phyloP scores from a whole-genome alignment of 64 coral and sea anemone species.

The Actinia tenebrosa region DNA sequence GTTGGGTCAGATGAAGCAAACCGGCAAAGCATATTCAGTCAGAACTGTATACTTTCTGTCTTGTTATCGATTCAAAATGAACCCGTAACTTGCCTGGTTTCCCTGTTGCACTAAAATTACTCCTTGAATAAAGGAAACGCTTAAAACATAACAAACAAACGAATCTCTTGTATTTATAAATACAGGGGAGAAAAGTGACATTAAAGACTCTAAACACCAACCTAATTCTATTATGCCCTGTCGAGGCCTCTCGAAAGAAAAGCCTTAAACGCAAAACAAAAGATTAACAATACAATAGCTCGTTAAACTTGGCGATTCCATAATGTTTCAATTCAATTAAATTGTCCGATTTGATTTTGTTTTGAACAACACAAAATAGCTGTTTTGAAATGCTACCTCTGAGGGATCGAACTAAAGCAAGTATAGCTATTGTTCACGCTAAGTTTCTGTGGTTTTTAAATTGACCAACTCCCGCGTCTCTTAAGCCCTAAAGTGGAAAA shows the following conservation, averaged over 20 bases:
- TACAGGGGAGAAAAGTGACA: background rate
- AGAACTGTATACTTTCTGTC: background rate
- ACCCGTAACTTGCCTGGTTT: background rate
- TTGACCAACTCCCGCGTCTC: background rate
- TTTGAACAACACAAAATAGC: background rate
- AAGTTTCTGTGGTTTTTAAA: constrained; percentile 5
- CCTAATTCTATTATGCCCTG: constrained; percentile 5
- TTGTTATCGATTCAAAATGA: background rate
- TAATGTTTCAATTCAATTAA: constrained; percentile 9
- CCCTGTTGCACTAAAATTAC: background rate
- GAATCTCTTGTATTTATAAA: constrained; percentile 1
- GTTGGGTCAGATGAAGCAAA: background rate
- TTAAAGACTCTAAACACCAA: constrained; percentile 6
- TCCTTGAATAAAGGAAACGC: background rate
- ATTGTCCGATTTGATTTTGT: constrained; percentile 13
- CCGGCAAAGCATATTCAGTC: background rate
- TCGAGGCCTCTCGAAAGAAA: constrained; percentile 11
- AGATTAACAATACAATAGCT: constrained; percentile 4
- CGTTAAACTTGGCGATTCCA: constrained; percentile 11
- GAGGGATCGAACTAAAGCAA: background rate
- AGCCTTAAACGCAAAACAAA: constrained; percentile 17
- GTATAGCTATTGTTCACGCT: background rate
- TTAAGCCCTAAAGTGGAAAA: background rate
- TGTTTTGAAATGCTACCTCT: background rate
- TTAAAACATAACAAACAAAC: background rate